phyloP scores from a whole-genome alignment of 2,113 vertebrate genomes.

The Trochalopteron elliotii region DNA sequence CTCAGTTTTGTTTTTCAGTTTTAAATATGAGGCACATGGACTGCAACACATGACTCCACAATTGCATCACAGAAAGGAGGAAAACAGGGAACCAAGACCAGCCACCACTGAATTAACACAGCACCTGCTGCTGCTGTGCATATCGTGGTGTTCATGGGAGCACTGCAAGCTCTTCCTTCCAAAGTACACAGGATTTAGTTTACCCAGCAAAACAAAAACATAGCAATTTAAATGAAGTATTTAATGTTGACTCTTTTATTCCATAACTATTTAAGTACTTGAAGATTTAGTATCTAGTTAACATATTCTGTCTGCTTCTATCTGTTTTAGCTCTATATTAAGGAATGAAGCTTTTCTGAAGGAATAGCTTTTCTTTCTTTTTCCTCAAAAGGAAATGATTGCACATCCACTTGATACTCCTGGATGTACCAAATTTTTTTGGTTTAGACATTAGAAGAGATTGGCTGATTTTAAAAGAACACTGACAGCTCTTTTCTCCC shows the following conservation, averaged over 20 bases:
- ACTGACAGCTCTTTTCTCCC: neutral
- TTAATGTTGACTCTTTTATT: neutral
- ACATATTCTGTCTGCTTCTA: neutral
- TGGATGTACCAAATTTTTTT: neutral
- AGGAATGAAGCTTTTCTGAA: too few relatives aligned
- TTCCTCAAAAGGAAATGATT: neutral
- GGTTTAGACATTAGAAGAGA: neutral
- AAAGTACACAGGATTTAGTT: neutral
- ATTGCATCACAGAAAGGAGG: neutral
- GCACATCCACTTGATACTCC: neutral
- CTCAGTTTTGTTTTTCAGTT: neutral
- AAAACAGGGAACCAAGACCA: neutral
- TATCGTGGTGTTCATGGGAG: neutral
- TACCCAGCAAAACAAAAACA: neutral
- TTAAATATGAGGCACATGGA: neutral
- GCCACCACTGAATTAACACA: accelerated
- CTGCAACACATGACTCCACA: neutral
- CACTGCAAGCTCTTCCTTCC: neutral
- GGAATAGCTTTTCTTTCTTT: neutral
- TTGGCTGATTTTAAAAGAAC: neutral
- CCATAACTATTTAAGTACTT: neutral
- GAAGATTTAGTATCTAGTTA: neutral
- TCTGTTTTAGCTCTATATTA: neutral
- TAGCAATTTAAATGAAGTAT: neutral
- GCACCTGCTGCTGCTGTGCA: accelerated